These are phyloP conservation scores for Chinchilla lanigera DNA, from an alignment of 2,113 vertebrate species.

Conservation along the genomic window DNA sequence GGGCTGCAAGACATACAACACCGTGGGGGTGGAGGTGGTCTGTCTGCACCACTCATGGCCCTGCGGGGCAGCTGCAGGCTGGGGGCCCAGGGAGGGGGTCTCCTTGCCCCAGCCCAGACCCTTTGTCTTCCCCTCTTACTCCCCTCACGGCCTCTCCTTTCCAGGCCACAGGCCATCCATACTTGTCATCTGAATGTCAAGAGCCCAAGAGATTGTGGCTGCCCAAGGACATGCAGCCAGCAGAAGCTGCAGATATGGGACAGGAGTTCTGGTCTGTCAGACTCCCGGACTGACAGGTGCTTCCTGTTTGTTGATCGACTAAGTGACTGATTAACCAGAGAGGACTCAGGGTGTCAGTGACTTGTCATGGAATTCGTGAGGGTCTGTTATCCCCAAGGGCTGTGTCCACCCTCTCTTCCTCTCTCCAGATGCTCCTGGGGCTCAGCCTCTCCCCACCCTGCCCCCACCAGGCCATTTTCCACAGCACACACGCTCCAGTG, in stretches of 20 bases:
- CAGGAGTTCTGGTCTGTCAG: neutral
- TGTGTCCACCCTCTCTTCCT: neutral
- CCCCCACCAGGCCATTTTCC: slow-evolving; percentile 48
- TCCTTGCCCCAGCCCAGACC: neutral
- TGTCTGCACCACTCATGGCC: neutral
- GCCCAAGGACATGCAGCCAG: neutral
- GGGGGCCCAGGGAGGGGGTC: neutral
- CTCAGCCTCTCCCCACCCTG: neutral
- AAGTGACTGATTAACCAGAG: slow-evolving; percentile 60
- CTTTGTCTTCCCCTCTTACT: neutral
- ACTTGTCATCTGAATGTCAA: neutral
- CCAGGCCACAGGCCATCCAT: neutral
- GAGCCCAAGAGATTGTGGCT: neutral
- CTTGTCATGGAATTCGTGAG: slow-evolving; percentile 52
- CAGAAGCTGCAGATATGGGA: neutral
- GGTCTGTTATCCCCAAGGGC: neutral
- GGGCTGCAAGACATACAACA: neutral
- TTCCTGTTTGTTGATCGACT: slow-evolving; percentile 32
- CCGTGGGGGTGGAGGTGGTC: neutral
- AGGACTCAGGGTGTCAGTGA: slow-evolving; percentile 14
- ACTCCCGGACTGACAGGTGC: neutral
- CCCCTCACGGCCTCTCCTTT: neutral
- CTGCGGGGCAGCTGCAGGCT: neutral
- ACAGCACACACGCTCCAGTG: slow-evolving; percentile 71
- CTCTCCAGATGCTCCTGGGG: slow-evolving; percentile 18